Conservation (phyloP, 2,797 vertebrate genomes). For the Pipistrellus nathusii region DNA sequence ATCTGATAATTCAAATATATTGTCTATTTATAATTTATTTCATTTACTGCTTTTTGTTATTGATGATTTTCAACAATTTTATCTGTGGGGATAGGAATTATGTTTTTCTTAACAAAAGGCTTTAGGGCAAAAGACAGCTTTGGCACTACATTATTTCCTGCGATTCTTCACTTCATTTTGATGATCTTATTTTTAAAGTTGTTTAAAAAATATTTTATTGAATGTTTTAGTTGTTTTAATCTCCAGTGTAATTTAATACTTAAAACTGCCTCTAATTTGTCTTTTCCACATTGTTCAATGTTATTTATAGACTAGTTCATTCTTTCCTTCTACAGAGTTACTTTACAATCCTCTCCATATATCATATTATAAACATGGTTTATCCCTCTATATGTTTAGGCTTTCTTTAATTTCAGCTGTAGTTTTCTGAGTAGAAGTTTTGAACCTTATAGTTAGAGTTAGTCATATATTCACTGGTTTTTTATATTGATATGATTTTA, state of each 20-base stretch:
- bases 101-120: background rate
- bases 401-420: background rate
- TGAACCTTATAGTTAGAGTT: background rate
- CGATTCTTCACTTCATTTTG: background rate
- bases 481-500: background rate
- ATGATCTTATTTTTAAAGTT: background rate
- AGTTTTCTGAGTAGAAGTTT: background rate
- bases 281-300: background rate
- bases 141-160: background rate
- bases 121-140: background rate
- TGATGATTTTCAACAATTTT: background rate
- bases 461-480: background rate
- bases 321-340: background rate
- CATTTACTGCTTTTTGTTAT: background rate
- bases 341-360: background rate
- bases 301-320: background rate
- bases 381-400: background rate
- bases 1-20: constrained; percentile 14
- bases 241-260: constrained; percentile 7
- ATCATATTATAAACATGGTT: background rate
- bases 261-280: background rate
- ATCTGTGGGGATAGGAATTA: background rate
- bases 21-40: background rate
- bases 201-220: background rate
- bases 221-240: background rate